Percentiles rank a stretch among this genome's conserved stretches.
Evolutionary conservation across 2,797 vertebrate genomes (phyloP).

Genomic region (Sebastes kiyomatsui): DNA sequence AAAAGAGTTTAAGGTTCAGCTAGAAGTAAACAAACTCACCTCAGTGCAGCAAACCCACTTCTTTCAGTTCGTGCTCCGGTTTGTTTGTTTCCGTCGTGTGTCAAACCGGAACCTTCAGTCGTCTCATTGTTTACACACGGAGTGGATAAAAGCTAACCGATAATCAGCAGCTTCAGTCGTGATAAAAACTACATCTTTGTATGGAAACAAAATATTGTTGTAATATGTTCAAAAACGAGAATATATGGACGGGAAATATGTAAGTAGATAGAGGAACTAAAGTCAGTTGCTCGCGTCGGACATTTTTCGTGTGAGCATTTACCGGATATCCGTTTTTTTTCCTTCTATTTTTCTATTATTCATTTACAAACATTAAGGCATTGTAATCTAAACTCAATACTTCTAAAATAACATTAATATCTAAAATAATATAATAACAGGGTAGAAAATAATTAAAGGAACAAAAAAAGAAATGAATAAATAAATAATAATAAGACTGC

Average conservation of each 20-base stretch:
- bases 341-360: no score
- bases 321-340: slow-evolving; percentile 34
- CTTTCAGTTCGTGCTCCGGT: slow-evolving; percentile 16
- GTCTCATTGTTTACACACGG: slow-evolving; percentile 42
- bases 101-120: slow-evolving; percentile 60
- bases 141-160: neutral
- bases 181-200: fast-evolving
- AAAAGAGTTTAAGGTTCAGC: no score
- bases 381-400: no score
- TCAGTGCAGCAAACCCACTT: slow-evolving; percentile 12
- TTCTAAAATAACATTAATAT: no score
- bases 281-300: neutral
- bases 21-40: neutral
- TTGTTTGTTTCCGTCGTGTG: slow-evolving; percentile 46
- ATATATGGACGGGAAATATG: neutral
- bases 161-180: fast-evolving
- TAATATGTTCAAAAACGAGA: fast-evolving
- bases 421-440: no score
- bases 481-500: no score
- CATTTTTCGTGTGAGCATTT: neutral
- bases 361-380: no score
- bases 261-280: neutral
- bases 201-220: neutral
- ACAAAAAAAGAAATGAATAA: no score
- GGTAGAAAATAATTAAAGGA: no score